Evolutionary conservation across 2,113 vertebrate genomes (phyloP).

Genomic region (Procavia capensis): DNA sequence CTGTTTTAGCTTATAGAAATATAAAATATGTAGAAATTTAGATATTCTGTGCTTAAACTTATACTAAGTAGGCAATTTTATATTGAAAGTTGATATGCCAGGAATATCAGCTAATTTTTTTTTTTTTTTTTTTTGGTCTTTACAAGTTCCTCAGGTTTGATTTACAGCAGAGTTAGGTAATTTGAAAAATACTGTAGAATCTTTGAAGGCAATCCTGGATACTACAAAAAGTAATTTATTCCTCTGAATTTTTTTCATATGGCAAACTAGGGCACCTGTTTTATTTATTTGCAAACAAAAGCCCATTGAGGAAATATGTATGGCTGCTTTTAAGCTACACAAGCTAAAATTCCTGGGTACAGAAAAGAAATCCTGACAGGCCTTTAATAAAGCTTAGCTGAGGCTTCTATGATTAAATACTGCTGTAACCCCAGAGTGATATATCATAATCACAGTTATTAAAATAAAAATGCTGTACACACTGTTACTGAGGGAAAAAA

Average conservation of each 20-base stretch:
- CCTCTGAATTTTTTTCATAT: slow-evolving; percentile 43
- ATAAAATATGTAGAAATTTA: not conserved
- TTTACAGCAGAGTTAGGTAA: slow-evolving; percentile 21
- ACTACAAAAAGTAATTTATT: slow-evolving; percentile 56
- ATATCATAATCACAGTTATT: slow-evolving; percentile 64
- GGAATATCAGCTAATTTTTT: slow-evolving; percentile 14
- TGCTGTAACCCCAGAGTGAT: slow-evolving; percentile 71
- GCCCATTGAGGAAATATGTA: slow-evolving; percentile 40
- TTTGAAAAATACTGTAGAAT: slow-evolving; percentile 59
- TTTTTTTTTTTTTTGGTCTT: not conserved
- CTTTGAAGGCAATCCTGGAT: slow-evolving; percentile 32
- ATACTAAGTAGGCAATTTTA: not conserved
- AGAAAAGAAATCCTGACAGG: slow-evolving; percentile 61
- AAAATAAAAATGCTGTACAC: slow-evolving; percentile 76
- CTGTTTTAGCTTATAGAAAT: slow-evolving; percentile 2
- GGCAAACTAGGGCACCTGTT: slow-evolving; percentile 49
- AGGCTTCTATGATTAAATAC: slow-evolving; percentile 75
- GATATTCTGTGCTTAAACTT: slow-evolving; percentile 13
- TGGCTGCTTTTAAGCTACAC: slow-evolving; percentile 61
- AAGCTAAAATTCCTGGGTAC: slow-evolving; percentile 47
- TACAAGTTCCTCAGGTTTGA: slow-evolving; percentile 46
- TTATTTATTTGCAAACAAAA: slow-evolving; percentile 75
- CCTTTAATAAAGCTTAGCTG: slow-evolving; percentile 61
- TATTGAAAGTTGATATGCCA: not conserved
- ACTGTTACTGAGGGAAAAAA: slow-evolving; percentile 54